phyloP scores from a whole-genome alignment of 2,888 invertebrate species.

The Volucella bombylans region DNA sequence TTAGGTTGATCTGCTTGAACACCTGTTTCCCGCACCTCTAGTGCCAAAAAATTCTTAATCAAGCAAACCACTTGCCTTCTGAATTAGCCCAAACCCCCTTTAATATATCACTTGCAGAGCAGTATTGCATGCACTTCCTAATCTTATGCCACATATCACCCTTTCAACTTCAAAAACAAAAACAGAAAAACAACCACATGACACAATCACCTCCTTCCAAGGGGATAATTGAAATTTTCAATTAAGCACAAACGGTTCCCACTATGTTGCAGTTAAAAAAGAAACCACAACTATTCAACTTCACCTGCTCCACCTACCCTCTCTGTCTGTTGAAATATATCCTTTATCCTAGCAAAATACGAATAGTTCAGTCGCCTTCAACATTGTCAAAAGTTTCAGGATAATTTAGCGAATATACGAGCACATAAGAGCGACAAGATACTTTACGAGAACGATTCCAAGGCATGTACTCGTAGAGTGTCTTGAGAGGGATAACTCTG shows the following conservation, averaged over 20 bases:
- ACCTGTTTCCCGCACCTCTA: too few relatives aligned
- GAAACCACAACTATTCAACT: conserved; percentile 51
- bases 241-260: conserved; percentile 53
- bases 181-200: background rate
- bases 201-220: conserved; percentile 27
- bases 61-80: too few relatives aligned
- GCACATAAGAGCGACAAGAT: background rate
- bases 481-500: conserved; percentile 30
- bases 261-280: conserved; percentile 12
- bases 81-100: too few relatives aligned
- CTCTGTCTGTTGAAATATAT: background rate
- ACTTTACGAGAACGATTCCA: background rate
- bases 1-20: too few relatives aligned
- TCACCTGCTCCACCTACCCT: conserved; percentile 12
- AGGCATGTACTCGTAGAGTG: conserved; percentile 13
- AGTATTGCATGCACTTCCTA: too few relatives aligned
- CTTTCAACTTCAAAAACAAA: too few relatives aligned
- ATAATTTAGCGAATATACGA: conserved; percentile 45
- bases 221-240: conserved; percentile 60
- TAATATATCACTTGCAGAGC: too few relatives aligned
- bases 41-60: too few relatives aligned
- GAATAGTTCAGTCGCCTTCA: conserved; percentile 9
- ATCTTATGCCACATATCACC: background rate
- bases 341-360: conserved; percentile 15
- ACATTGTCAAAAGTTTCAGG: conserved; percentile 56